A percentile compares a stretch with the other conserved stretches of the same genome.
phyloP scores from a whole-genome alignment of 2,797 vertebrate genomes.

The Lycodopsis pacificus region DNA sequence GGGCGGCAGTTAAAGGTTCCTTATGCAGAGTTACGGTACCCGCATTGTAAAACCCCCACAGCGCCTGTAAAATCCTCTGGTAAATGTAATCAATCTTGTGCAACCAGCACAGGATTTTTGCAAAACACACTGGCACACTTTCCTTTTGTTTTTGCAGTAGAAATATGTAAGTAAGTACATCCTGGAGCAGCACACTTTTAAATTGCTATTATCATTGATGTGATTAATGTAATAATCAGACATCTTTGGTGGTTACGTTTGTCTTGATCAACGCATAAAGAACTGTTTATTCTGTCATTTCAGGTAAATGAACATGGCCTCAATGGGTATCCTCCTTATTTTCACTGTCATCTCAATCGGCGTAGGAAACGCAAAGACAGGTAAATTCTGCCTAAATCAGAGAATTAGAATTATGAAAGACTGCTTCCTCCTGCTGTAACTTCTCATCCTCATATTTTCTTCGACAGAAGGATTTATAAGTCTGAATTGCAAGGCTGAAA shows the following conservation, averaged over 20 bases:
- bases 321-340: accelerated
- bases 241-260: background rate
- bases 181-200: background rate
- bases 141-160: background rate
- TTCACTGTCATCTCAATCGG: accelerated
- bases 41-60: background rate
- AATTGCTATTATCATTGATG: background rate
- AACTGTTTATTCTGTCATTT: background rate
- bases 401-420: background rate
- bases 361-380: accelerated
- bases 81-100: background rate
- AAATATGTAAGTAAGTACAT: background rate
- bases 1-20: background rate
- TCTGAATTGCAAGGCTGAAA: background rate
- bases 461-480: slow-evolving; percentile 28
- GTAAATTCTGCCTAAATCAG: slow-evolving; percentile 28
- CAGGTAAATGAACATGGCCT: slow-evolving; percentile 66
- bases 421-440: background rate
- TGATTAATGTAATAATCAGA: background rate
- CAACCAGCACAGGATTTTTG: background rate
- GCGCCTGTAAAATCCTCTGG: accelerated
- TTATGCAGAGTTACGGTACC: background rate
- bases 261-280: accelerated
- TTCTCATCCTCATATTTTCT: background rate
- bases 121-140: background rate